Percentiles rank a stretch among this genome's conserved stretches.
Evolutionary conservation across 2,888 invertebrate genomes (phyloP).

Genomic region (Cremastinae sp.): DNA sequence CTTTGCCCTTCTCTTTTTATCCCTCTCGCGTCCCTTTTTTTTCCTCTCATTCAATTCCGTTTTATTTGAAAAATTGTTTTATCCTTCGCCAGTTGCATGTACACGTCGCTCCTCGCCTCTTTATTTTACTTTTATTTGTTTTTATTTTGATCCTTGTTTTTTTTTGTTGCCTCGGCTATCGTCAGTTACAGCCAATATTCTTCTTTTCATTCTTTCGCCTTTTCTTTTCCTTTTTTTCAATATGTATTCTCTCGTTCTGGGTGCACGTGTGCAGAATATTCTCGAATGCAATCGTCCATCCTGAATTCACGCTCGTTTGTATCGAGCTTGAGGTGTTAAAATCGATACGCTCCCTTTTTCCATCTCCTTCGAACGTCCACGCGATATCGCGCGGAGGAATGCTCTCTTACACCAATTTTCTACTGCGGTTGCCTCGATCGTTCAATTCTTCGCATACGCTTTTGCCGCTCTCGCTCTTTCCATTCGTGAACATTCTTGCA

Average conservation of each 20-base stretch:
- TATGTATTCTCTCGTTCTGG: background rate
- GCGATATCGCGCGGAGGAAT: constrained; percentile 10
- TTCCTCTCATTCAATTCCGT: background rate
- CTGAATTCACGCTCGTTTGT: constrained; percentile 15
- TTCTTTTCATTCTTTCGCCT: background rate
- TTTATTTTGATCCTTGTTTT: background rate
- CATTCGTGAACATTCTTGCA: no score
- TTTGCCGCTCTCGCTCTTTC: no score
- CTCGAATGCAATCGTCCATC: constrained; percentile 21
- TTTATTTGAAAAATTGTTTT: constrained; percentile 6
- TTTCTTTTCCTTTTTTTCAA: background rate
- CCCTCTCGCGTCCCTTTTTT: background rate
- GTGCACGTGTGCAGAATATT: background rate
- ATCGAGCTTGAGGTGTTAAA: constrained; percentile 7
- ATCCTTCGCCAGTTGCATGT: background rate
- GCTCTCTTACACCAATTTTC: background rate
- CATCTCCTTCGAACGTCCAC: background rate
- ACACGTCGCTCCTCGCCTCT: no score
- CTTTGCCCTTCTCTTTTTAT: no score
- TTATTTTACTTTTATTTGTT: background rate
- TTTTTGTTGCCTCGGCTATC: background rate
- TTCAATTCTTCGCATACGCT: no score
- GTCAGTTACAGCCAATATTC: background rate
- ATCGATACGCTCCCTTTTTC: constrained; percentile 1
- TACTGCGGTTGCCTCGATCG: no score